Evolutionary conservation across 2,113 vertebrate genomes (phyloP).

Genomic region (Saccopteryx leptura): DNA sequence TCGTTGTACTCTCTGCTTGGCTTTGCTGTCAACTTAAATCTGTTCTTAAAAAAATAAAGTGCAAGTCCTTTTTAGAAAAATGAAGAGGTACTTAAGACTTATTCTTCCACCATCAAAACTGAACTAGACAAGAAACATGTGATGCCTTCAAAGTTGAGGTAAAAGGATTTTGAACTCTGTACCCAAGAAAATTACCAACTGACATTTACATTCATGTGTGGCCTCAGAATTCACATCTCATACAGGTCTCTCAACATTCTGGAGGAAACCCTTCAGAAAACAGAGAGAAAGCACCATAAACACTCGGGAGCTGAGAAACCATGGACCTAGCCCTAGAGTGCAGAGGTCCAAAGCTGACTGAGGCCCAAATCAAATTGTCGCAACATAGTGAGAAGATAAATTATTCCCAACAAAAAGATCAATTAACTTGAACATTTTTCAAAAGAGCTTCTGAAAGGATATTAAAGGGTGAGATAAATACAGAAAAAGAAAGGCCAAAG

Average conservation of each 20-base stretch:
- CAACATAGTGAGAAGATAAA: neutral
- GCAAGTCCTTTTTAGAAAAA: neutral
- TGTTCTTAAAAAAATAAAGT: neutral
- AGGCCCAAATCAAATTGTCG: neutral
- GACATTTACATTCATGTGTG: neutral
- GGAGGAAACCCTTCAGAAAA: neutral
- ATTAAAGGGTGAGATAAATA: neutral
- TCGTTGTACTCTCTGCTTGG: neutral
- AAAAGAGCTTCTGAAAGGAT: neutral
- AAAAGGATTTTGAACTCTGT: conserved; percentile 17
- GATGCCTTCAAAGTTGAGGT: neutral
- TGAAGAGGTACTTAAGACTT: neutral
- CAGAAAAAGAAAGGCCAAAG: neutral
- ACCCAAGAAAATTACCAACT: neutral
- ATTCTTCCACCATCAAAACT: conserved; percentile 15
- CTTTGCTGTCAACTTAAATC: neutral
- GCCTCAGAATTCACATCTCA: neutral
- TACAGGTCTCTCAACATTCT: neutral
- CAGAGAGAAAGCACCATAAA: neutral
- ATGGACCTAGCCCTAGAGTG: neutral
- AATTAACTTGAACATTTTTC: neutral
- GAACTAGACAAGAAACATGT: neutral
- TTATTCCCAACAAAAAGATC: neutral
- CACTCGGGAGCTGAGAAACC: neutral
- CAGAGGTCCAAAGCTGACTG: neutral